phyloP scores from a whole-genome alignment of 2,888 invertebrate species.

The Ctena decussata region DNA sequence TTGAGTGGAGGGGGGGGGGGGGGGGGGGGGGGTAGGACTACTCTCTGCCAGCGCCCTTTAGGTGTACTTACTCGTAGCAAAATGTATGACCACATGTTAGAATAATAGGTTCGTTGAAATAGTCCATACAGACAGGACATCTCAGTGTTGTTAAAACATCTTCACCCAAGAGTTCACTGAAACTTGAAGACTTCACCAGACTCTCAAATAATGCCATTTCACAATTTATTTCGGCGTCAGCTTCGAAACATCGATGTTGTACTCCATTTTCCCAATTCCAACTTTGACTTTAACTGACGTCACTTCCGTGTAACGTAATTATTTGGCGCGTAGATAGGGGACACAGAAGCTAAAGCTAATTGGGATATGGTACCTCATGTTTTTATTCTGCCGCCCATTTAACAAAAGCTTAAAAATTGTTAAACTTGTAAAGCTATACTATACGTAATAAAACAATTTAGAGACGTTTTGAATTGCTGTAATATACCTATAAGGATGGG shows the following conservation, averaged over 20 bases:
- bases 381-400: too few relatives aligned
- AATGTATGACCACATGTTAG: constrained; percentile 49
- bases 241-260: not conserved
- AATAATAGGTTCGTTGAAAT: constrained; percentile 23
- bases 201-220: not conserved
- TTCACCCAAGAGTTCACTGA: constrained; percentile 26
- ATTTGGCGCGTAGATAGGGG: not conserved
- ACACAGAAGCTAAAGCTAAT: too few relatives aligned
- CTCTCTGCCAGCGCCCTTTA: too few relatives aligned
- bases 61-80: constrained; percentile 37
- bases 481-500: too few relatives aligned
- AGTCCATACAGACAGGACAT: constrained; percentile 42
- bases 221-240: not conserved
- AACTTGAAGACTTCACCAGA: constrained; percentile 17
- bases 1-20: too few relatives aligned
- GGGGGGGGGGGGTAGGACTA: too few relatives aligned
- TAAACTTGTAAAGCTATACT: too few relatives aligned
- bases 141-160: constrained; percentile 31
- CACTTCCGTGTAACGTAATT: not conserved
- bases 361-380: too few relatives aligned
- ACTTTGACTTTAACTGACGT: not conserved
- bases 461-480: too few relatives aligned
- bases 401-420: too few relatives aligned
- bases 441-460: too few relatives aligned
- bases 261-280: not conserved